Conservation (phyloP, 2,888 invertebrate genomes). For the Ametastegia equiseti region DNA sequence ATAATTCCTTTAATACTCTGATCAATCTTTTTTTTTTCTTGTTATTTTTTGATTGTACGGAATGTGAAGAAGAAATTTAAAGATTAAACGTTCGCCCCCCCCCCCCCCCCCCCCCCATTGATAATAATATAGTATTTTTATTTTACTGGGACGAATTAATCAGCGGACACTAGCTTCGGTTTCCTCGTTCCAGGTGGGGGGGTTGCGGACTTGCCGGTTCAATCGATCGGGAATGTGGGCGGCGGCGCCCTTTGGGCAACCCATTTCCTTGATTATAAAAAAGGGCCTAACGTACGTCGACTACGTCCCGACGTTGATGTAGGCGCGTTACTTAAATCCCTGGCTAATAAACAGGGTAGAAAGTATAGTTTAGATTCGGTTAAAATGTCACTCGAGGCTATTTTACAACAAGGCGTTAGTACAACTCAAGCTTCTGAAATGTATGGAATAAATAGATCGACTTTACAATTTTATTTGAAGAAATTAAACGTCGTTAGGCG, state of each 20-base stretch:
- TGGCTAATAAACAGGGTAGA: slow-evolving; percentile 73
- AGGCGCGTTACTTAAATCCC: slow-evolving; percentile 72
- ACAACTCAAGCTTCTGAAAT: slow-evolving; percentile 77
- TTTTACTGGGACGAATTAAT: slow-evolving; percentile 64
- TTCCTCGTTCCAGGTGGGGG: slow-evolving; percentile 75
- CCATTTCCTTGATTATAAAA: slow-evolving; percentile 73
- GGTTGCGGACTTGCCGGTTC: slow-evolving; percentile 69
- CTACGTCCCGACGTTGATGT: slow-evolving; percentile 70
- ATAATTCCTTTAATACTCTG: too few relatives aligned
- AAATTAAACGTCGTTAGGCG: slow-evolving; percentile 77
- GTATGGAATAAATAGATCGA: slow-evolving; percentile 78
- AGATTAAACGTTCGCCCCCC: too few relatives aligned
- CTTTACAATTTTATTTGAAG: slow-evolving; percentile 78
- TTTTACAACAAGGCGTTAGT: slow-evolving; percentile 77
- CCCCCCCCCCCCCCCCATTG: too few relatives aligned
- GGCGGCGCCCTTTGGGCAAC: slow-evolving; percentile 69
- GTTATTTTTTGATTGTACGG: not conserved
- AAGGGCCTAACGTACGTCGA: slow-evolving; percentile 65
- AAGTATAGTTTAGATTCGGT: slow-evolving; percentile 77
- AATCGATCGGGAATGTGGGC: slow-evolving; percentile 67
- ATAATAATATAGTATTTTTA: slow-evolving; percentile 52
- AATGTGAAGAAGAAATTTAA: not conserved
- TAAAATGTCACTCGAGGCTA: slow-evolving; percentile 77
- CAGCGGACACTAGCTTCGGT: slow-evolving; percentile 73
- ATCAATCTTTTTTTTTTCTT: too few relatives aligned